Base-by-base conservation (phyloP, 2,113 vertebrate genomes). In the Dendropsophus ebraccatus region DNA sequence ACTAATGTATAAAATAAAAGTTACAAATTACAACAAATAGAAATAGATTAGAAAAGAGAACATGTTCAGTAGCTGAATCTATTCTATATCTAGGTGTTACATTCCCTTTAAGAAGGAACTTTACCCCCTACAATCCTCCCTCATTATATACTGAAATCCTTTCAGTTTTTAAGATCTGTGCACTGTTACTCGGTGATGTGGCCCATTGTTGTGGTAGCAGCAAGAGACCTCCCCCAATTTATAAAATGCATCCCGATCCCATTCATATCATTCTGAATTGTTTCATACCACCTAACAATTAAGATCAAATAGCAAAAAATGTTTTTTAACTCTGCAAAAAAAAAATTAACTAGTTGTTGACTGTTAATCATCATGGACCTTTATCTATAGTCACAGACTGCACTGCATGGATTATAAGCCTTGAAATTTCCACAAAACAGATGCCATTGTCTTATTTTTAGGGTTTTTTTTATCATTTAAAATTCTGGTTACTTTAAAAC, bases 391-490 rank as follows among this genome's bases (percentile, higher is more conserved):
- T 67, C 45, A 41, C 25, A 35, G 37, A 45, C 25, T 19, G 14
- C 9, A 30, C 47, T 25, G 45, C 62, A 81, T 65, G 81, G 65
- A 82, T 35, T 5, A n/a, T 3, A 11, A 28, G n/a, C 52, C 56
- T n/a, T 21, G 45, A 17, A 0, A 62, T 81, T 81, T 81, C 78
- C 78, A 81, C 37, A 19, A 81, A 81, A 65, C 78, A 81, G 78
- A 81, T 3, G 10, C 16, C 76, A 47, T 81, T 81, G 30, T 81
- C 47, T 54, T 21, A 65, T 81, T 81, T 81, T 58, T 81, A 65
- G 58, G 56, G 56, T 28, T 81, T 70, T 70, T 62, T 72, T 37
- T 60, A 58, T 32, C 5, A 69, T 21, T 56, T 21, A 41, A 54
- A 60, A 45, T 28, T 49, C 62, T 72, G 81, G 28, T 75, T 32